Conservation (phyloP, 2,797 vertebrate species). For the Hemitrygon akajei region DNA sequence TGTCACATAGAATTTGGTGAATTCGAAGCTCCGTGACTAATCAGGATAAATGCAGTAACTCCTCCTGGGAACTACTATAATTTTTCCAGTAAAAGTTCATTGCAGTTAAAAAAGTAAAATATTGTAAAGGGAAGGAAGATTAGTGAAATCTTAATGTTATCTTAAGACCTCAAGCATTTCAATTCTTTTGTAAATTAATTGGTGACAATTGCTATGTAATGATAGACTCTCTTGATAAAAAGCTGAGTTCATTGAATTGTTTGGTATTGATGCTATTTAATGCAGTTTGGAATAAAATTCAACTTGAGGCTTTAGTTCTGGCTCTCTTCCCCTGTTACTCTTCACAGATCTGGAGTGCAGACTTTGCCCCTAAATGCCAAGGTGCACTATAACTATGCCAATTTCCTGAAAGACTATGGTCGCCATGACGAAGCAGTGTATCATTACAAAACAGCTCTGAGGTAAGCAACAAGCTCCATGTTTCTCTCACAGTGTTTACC, state of each 20-base stretch:
- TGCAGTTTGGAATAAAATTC: not conserved
- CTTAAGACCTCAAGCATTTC: not conserved
- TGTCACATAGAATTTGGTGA: too few species aligned
- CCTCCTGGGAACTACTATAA: too few species aligned
- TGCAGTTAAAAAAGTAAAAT: not conserved
- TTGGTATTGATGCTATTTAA: too few species aligned
- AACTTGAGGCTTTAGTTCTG: not conserved
- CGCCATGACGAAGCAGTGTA: conserved; percentile 76
- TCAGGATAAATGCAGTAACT: too few species aligned
- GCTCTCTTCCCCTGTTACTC: conserved; percentile 29
- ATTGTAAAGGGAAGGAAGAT: not conserved
- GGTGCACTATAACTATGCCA: conserved; percentile 97
- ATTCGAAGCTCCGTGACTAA: too few species aligned
- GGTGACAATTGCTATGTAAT: not conserved
- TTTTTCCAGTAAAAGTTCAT: too few species aligned
- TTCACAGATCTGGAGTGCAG: conserved; percentile 80
- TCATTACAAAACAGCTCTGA: conserved; percentile 87
- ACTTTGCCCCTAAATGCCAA: conserved; percentile 94
- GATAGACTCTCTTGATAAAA: not conserved
- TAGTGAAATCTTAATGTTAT: too few species aligned
- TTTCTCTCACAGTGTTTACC: not conserved
- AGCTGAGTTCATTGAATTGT: not conserved
- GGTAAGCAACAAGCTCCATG: conserved; percentile 57
- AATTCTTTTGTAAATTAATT: not conserved
- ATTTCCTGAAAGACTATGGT: conserved; percentile 86